Base-by-base conservation (phyloP, 1,140 invertebrate species). In the Drosophila fuyamai region DNA sequence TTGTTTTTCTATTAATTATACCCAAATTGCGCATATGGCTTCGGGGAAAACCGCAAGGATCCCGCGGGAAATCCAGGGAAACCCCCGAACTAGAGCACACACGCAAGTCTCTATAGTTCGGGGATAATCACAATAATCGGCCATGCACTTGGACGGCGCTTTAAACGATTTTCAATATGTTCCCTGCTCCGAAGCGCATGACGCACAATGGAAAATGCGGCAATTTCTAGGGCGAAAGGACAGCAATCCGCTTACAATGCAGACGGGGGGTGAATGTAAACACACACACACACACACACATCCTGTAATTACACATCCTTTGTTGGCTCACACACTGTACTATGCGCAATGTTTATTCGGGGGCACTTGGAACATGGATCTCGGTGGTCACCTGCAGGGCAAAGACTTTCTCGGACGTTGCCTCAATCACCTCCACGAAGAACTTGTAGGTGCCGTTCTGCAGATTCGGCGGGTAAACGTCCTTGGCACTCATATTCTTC, bases 111-210 rank as follows among this genome's bases (percentile, higher is more conserved):
- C 76, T 47, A 71, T 85, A 70, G 73, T 63, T 77, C 14, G 5
- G n/a, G 77, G 85, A 89, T 89, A 89, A 89, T 89, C 85, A 89
- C 75, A 53, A 84, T 89, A 89, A 89, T 89, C 85, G 85, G 81
- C 73, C 80, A 79, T 89, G 84, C 84, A 81, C 85, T 88, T 67
- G 59, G 58, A 32, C 60, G 63, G 62, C 41, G 76, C 83, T 68
- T 89, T 89, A 89, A 89, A 66, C 80, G 84, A 89, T 89, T 89
- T 89, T 89, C 84, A 89, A 89, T 89, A 89, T 77, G 81, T 57
- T 65, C 36, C 55, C 54, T 70, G 23, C 61, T 59, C 50, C 61
- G 65, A 32, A 50, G 59, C 27, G 57, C 38, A 71, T 88, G 84
- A 88, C 84, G 81, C 81, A 89, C 84, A 89, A 89, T 83, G 80